These are phyloP conservation scores for Drosophila nr. fundita DNA, from an alignment of 2,888 invertebrate genomes.

Conservation along the genomic window DNA sequence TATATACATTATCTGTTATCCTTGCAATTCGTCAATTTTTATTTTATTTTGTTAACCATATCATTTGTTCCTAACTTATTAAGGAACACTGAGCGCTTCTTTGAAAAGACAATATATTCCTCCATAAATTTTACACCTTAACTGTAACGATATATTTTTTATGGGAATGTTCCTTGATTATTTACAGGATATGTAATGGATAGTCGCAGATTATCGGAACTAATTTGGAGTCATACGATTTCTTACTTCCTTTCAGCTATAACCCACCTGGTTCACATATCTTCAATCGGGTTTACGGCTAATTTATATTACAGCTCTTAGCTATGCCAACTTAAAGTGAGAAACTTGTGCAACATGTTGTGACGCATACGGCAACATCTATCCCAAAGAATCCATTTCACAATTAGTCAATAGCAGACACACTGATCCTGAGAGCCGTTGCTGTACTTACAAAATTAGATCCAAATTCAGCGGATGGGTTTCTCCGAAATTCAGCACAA, in stretches of 20 bases:
- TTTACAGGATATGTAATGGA: neutral
- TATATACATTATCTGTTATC: neutral
- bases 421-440: neutral
- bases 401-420: neutral
- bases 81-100: neutral
- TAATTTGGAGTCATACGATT: neutral
- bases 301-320: neutral
- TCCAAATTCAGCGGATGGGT: neutral
- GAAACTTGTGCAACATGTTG: no score
- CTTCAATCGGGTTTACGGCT: neutral
- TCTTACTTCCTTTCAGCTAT: neutral
- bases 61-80: neutral
- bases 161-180: neutral
- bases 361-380: no score
- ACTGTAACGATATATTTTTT: no score
- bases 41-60: neutral
- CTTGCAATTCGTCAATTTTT: neutral
- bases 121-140: neutral
- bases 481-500: neutral
- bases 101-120: neutral
- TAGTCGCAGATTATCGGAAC: neutral
- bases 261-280: neutral
- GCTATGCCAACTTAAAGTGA: neutral
- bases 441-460: neutral
- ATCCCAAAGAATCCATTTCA: neutral